Base-by-base conservation (phyloP, 2,888 invertebrate genomes). In the Diarsia dahlii region DNA sequence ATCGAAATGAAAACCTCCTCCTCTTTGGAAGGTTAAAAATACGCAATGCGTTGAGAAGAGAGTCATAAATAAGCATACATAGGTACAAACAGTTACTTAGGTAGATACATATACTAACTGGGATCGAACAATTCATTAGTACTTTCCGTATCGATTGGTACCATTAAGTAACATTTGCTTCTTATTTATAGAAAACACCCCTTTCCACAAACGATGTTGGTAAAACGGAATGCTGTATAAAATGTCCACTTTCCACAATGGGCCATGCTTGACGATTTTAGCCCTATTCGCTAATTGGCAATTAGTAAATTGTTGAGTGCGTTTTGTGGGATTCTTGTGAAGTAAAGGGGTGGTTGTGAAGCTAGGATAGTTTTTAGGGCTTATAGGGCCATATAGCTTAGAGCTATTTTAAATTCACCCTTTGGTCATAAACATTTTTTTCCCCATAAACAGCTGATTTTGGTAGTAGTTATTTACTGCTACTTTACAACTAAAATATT, bases 71-170 rank as follows among this genome's bases (percentile, higher is more conserved):
- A 67, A 67, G 72, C 23, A 64, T 13, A 65, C 23, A 28, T 56
- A 10, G 15, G 3, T 58, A 45, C 12, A 34, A 6, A 73, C 34
- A 20, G 5, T 12, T 46, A 45, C 34, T n/a, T 63, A 69, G 5
- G 20, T 52, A 64, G n/a, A n/a, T n/a, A n/a, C n/a, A 54, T n/a
- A 4, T n/a, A 13, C 1, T 2, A 15, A 39, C 64, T 50, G 56
- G 34, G 20, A 65, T 50, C 52, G n/a, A 50, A 20, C 13, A 62
- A 62, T 80, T 69, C 65, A 73, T 67, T 64, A 64, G 58, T 80
- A 70, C 60, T 23, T 34, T 67, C 10, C 8, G 0, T 72, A 87
- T 87, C 75, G 85, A 87, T 82, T 72, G 64, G 50, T 54, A 71
- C 76, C 82, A 79, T 86, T 81, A 74, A 74, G 62, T 39, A 68